Evolutionary conservation across 2,888 invertebrate genomes (phyloP).

Genomic region (Nasonovia ribisnigri): DNA sequence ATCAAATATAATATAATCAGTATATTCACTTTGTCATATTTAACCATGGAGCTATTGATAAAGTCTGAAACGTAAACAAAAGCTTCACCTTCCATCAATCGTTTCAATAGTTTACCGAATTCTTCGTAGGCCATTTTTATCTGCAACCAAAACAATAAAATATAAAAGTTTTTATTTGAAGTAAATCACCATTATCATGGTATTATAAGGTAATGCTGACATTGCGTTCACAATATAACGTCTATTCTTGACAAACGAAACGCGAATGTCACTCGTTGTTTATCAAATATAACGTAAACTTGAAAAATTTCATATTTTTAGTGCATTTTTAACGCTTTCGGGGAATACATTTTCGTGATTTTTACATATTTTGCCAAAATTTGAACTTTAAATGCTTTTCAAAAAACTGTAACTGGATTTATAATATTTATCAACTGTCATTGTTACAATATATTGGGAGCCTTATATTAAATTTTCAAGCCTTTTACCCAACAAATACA

Average conservation of each 20-base stretch:
- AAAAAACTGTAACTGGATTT: no score
- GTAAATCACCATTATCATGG: not conserved
- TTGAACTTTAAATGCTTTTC: no score
- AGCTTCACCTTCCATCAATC: constrained; percentile 81
- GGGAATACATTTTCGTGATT: no score
- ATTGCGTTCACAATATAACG: not conserved
- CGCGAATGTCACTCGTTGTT: not conserved
- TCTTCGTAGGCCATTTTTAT: constrained; percentile 81
- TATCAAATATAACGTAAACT: not conserved
- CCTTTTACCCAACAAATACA: no score
- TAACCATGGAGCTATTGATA: constrained; percentile 79
- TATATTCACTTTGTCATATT: constrained; percentile 76
- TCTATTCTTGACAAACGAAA: not conserved
- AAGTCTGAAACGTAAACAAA: constrained; percentile 79
- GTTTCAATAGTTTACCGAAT: constrained; percentile 78
- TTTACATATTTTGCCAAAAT: no score
- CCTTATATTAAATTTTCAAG: no score
- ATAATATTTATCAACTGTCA: no score
- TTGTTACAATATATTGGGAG: no score
- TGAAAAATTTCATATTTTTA: not conserved
- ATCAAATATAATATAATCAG: not conserved
- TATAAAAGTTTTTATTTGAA: not conserved
- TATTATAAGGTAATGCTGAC: not conserved
- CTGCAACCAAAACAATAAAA: constrained; percentile 67
- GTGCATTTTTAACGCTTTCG: not conserved